Percentiles rank a stretch among this genome's conserved stretches.
phyloP scores from a whole-genome alignment of 1,140 invertebrate species.

The Venturia canescens region DNA sequence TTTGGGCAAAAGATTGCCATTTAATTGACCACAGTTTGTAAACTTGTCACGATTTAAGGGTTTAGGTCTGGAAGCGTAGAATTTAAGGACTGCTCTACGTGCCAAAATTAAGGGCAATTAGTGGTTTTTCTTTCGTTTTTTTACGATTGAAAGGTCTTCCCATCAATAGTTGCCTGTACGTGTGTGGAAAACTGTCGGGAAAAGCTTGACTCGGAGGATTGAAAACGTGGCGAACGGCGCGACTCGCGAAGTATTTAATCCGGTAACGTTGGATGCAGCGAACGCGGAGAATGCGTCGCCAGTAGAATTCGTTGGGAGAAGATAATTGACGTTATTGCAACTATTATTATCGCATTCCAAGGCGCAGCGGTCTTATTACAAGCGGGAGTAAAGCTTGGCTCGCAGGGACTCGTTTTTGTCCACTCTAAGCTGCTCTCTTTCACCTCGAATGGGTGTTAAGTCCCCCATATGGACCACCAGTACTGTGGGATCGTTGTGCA shows the following conservation, averaged over 20 bases:
- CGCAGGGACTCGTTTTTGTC: conserved; percentile 9
- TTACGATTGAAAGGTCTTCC: too few species aligned
- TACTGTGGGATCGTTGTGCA: conserved; percentile 1
- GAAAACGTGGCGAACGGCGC: neutral
- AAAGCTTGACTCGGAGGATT: neutral
- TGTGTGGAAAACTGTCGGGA: neutral
- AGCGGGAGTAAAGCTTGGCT: neutral
- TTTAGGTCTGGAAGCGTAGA: too few species aligned
- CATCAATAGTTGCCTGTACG: too few species aligned
- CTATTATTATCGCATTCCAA: conserved; percentile 19
- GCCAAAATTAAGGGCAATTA: too few species aligned
- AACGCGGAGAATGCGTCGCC: neutral
- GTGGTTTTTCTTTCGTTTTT: too few species aligned
- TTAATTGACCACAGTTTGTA: too few species aligned
- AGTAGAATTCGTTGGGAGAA: neutral
- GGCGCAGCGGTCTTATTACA: conserved; percentile 14
- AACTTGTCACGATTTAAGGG: too few species aligned
- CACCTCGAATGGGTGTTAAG: neutral
- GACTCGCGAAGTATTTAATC: neutral
- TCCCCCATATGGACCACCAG: neutral
- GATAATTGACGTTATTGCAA: conserved; percentile 19
- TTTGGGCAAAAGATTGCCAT: too few species aligned
- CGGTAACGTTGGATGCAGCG: neutral
- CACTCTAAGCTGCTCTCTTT: conserved; percentile 19
- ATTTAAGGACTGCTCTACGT: too few species aligned